Conservation (phyloP, 2,888 invertebrate species). For the Cylloceria caligata region DNA sequence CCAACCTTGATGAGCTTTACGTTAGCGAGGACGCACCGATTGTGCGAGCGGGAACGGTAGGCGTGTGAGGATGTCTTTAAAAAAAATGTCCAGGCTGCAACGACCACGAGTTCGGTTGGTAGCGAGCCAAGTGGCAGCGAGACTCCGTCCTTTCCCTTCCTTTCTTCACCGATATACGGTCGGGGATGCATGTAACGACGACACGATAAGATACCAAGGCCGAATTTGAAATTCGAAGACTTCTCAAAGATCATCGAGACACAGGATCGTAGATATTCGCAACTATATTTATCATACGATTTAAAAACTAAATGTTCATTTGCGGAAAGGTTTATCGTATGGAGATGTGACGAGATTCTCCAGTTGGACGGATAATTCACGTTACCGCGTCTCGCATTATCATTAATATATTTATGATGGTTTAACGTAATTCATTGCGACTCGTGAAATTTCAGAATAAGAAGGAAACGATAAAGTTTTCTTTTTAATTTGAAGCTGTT, state of each 20-base stretch:
- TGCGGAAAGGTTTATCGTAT: slow-evolving; percentile 10
- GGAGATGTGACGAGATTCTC: slow-evolving; percentile 31
- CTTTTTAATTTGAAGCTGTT: slow-evolving; percentile 41
- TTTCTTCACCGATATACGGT: slow-evolving; percentile 41
- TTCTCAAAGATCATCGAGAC: not conserved
- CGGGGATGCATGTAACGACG: slow-evolving; percentile 57
- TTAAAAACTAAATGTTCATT: not conserved
- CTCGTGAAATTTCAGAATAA: slow-evolving; percentile 9
- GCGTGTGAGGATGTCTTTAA: slow-evolving; percentile 31
- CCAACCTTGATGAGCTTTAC: slow-evolving; percentile 43
- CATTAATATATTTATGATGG: slow-evolving; percentile 1
- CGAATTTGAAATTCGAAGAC: slow-evolving; percentile 36
- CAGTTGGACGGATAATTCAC: slow-evolving; percentile 68
- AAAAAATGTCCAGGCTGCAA: slow-evolving; percentile 33
- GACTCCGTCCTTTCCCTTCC: slow-evolving; percentile 24
- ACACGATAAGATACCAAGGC: slow-evolving; percentile 37
- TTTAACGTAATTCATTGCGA: not conserved
- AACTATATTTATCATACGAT: not conserved
- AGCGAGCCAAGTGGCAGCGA: slow-evolving; percentile 67
- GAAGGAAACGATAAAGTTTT: slow-evolving; percentile 11
- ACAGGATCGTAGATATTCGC: not conserved
- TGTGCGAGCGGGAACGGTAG: slow-evolving; percentile 32
- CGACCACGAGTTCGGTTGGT: slow-evolving; percentile 60
- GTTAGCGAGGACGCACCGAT: slow-evolving; percentile 41
- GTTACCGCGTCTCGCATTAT: slow-evolving; percentile 45